These are phyloP conservation scores for Myocastor coypus DNA, from an alignment of 2,113 vertebrate genomes.

Conservation along the genomic window DNA sequence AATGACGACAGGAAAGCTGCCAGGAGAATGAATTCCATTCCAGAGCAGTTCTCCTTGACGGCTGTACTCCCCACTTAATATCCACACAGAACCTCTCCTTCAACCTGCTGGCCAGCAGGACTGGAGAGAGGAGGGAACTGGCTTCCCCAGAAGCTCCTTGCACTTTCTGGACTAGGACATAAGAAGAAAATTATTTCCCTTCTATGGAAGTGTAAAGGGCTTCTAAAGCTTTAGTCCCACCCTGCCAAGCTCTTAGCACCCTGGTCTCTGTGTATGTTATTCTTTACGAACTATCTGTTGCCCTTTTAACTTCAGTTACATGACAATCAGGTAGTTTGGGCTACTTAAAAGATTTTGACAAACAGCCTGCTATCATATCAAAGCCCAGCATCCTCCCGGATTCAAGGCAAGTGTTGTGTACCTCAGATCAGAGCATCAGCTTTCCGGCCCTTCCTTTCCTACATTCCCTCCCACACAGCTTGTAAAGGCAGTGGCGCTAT, in stretches of 20 bases:
- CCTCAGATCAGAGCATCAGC: not conserved
- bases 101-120: not conserved
- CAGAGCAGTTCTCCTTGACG: not conserved
- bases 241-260: not conserved
- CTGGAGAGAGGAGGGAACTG: not conserved
- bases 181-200: not conserved
- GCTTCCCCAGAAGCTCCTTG: fast-evolving
- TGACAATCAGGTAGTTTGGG: not conserved
- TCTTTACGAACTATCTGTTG: not conserved
- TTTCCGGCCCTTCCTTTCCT: not conserved
- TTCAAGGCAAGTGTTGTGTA: not conserved
- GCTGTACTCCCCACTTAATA: not conserved
- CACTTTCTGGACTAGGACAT: not conserved
- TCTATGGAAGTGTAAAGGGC: not conserved
- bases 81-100: not conserved
- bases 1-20: not conserved
- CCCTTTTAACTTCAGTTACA: not conserved
- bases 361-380: not conserved
- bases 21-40: not conserved
- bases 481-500: not conserved
- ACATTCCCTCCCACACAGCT: not conserved
- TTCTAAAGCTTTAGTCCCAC: not conserved
- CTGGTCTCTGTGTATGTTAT: not conserved
- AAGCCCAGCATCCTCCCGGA: no score
- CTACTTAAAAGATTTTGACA: not conserved